Evolutionary conservation across 92 coral and sea anemone species (phyloP), one percentile per base, ranked within the genome.

Genomic region (Pocillopora grandis): DNA sequence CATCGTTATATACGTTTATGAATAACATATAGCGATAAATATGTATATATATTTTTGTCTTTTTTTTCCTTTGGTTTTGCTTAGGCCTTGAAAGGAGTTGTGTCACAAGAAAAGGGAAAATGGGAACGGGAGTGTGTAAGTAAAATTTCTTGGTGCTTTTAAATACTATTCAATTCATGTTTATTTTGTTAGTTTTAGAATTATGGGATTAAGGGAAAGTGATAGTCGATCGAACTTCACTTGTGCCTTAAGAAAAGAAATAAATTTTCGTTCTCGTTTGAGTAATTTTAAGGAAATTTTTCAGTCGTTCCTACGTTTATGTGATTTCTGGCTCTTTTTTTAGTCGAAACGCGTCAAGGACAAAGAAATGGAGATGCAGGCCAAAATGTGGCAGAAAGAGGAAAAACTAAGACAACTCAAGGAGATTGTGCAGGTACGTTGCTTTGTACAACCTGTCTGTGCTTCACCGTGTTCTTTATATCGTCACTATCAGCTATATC

Each of bases 61-160:
- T 35, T 52, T 23, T 63, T 35, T 37, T 7, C 75, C 49, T 61
- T 66, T 27, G 63, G n/a, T 42, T 36, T 49, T 65, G 61, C 57
- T 65, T 82, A 96, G 98, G 95, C 98, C 18, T 80, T 96, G 71
- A 96, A 96, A 71, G 98, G 98, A 31, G 98, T 92, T 19, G 98
- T 96, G 31, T 86, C 93, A 13, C 98, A 97, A 67, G 98, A 94
- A 75, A 94, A 95, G 74, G 99, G 93, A 71, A 97, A 94, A 72
- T 97, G 99, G 99, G 95, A 97, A 81, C 80, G 92, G 75, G 99
- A 97, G 82, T 94, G 98, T 69, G 99, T 97, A 86, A 90, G 95
- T 94, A 5, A n/a, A 14, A 12, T n/a, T 2, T 37, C 21, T 27
- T 8, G 49, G 64, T 20, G 52, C 36, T 69, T n/a, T 35, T 9